These are phyloP conservation scores for Phrynocephalus versicolor DNA, from an alignment of 2,113 vertebrate species.

Conservation along the genomic window DNA sequence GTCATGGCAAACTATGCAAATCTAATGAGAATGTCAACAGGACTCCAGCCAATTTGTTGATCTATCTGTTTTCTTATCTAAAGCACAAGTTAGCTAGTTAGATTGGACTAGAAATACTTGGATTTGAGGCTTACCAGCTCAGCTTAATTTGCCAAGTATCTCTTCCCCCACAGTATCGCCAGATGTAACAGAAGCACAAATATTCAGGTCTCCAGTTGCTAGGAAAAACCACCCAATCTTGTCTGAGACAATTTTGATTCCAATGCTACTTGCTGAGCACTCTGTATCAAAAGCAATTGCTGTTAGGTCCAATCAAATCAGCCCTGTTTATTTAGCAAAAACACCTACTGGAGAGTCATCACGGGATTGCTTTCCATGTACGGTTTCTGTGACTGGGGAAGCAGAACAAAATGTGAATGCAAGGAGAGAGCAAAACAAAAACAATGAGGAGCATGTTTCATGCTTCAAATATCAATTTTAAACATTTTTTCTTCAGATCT, in stretches of 20 bases:
- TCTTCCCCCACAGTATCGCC: not conserved
- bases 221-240: not conserved
- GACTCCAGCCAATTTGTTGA: too few relatives aligned
- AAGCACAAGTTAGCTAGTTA: not conserved
- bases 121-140: not conserved
- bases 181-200: not conserved
- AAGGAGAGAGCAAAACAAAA: not conserved
- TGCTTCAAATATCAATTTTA: not conserved
- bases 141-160: not conserved
- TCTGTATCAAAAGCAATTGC: not conserved
- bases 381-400: not conserved
- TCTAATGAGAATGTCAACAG: too few relatives aligned
- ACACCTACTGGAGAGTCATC: not conserved
- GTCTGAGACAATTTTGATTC: not conserved
- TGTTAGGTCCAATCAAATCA: too few relatives aligned
- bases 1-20: too few relatives aligned
- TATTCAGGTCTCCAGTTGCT: too few relatives aligned
- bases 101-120: not conserved
- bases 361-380: not conserved
- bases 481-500: not conserved
- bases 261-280: not conserved
- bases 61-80: not conserved
- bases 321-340: conserved; percentile 12
- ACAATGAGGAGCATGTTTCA: not conserved
- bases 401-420: not conserved